phyloP scores from a whole-genome alignment of 2,888 invertebrate genomes.

The Brachyptera putata region DNA sequence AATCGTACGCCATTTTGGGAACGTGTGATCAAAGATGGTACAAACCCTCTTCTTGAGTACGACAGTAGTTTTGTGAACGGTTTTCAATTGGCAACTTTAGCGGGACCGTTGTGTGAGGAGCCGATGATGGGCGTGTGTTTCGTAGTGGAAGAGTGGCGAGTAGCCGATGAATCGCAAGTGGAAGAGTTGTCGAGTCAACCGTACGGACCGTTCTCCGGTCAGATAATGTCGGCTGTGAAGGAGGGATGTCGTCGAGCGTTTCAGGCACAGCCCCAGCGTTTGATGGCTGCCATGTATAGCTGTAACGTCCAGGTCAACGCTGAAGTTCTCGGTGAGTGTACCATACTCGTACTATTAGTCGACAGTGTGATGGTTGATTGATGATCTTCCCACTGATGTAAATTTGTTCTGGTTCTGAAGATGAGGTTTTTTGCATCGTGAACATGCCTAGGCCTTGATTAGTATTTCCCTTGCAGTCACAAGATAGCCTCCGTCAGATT shows the following conservation, averaged over 20 bases:
- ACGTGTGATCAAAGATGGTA: constrained; percentile 29
- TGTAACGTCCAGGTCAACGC: constrained; percentile 81
- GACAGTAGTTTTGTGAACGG: constrained; percentile 82
- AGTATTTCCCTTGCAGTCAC: too few relatives aligned
- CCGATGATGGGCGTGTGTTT: constrained; percentile 95
- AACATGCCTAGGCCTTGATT: too few relatives aligned
- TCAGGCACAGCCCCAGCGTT: constrained; percentile 79
- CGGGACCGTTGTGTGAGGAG: constrained; percentile 95
- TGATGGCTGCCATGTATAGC: constrained; percentile 93
- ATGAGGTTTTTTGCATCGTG: too few relatives aligned
- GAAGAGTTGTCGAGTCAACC: constrained; percentile 39
- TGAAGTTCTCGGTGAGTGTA: constrained; percentile 79
- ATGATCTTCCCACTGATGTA: too few relatives aligned
- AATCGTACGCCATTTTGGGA: constrained; percentile 53
- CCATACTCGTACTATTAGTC: too few relatives aligned
- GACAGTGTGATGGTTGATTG: too few relatives aligned
- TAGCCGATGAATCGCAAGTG: constrained; percentile 37
- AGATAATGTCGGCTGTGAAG: constrained; percentile 86
- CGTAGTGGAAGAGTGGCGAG: constrained; percentile 77
- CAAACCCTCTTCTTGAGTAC: constrained; percentile 40
- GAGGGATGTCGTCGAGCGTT: constrained; percentile 86
- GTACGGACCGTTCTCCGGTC: constrained; percentile 62
- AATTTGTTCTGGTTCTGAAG: too few relatives aligned
- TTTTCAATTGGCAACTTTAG: constrained; percentile 77
- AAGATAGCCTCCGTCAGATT: too few relatives aligned